Base-by-base conservation (phyloP, 1,140 invertebrate genomes). In the Meloidogyne hapla region DNA sequence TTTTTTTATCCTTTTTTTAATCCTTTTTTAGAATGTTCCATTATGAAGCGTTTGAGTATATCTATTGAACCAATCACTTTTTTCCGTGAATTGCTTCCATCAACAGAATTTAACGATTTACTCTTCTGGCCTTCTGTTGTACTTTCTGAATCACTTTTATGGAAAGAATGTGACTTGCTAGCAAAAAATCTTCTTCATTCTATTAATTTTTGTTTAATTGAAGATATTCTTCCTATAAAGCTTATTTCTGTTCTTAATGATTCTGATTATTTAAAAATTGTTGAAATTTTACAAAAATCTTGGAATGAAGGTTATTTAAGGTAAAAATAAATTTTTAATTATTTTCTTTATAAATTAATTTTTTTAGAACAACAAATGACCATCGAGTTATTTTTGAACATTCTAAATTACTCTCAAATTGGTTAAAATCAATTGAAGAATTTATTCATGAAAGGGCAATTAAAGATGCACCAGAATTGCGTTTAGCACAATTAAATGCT, bases 81-180 rank as follows among this genome's bases (percentile, higher is more conserved):
- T 65, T 83, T 81, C 28, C 64, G 69, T 9, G 80, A 83, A n/a
- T 48, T 80, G 25, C 45, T 83, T 18, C 69, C 81, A 13, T 13
- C 26, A 4, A 66, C 80, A 6, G 80, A 80, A 40, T 67, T 75
- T 67, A 66, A 79, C 10, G 70, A 83, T 23, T 63, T 70, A 12
- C 2, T 81, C 10, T 72, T 81, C 28, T 78, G 72, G 13, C 73
- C 67, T 38, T 80, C 80, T 63, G 70, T 48, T 33, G 81, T 79
- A 38, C 45, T 69, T 56, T 65, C n/a, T 79, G 38, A 75, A 21
- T 68, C 68, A 28, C 48, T 48, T 42, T 38, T 81, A 45, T 80
- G 75, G 69, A 63, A 62, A 25, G 81, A 81, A 62, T 45, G 42
- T 61, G 65, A 70, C 1, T 15, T 18, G 10, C 25, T 56, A 23